Base-by-base conservation (phyloP, 1,140 invertebrate genomes). In the Drosophila ercepeae region DNA sequence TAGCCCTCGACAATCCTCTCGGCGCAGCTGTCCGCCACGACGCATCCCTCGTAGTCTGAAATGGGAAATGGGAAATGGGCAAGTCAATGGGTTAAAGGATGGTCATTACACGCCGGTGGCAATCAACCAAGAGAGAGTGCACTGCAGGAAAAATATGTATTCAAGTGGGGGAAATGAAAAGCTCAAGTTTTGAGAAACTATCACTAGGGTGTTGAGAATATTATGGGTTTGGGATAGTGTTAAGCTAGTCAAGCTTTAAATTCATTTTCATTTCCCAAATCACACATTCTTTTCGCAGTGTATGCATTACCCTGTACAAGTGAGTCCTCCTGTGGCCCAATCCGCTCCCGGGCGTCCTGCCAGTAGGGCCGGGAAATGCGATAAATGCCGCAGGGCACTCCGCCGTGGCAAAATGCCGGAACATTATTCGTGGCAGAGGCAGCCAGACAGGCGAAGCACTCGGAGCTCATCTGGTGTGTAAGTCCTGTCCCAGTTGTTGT, bases 291-390 rank as follows among this genome's bases (percentile, higher is more conserved):
- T 8, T 2, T 16, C 8, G 8, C 1, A 27, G 60, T 61, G 27
- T 29, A 11, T 49, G n/a, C 34, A 11, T 71, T 71, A 71, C 68
- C 68, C 42, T 7, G 42, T 13, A 49, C 11, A n/a, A 63, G 49
- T 41, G 32, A 14, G 32, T 72, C 42, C 13, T 4, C 29, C 29
- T 39, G n/a, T 6, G 61, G 36, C 9, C 53, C 27, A 53, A 41
- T 34, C 19, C 4, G 14, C 18, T 32, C 32, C 44, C 42, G 23
- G 41, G 82, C 74, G 55, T 91, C 90, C 50, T 60, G 29, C 79
- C 89, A 91, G 58, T 91, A 91, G 3, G 19, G 21, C 25, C 5
- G 51, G 21, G 72, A 89, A 59, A 91, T 90, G 44, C 78, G 70
- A 75, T 75, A 91, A 53, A 82, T 57, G 49, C 90, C 88, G 73